These are phyloP conservation scores for Acronicta alni DNA, from an alignment of 2,888 invertebrate species.

Conservation along the genomic window DNA sequence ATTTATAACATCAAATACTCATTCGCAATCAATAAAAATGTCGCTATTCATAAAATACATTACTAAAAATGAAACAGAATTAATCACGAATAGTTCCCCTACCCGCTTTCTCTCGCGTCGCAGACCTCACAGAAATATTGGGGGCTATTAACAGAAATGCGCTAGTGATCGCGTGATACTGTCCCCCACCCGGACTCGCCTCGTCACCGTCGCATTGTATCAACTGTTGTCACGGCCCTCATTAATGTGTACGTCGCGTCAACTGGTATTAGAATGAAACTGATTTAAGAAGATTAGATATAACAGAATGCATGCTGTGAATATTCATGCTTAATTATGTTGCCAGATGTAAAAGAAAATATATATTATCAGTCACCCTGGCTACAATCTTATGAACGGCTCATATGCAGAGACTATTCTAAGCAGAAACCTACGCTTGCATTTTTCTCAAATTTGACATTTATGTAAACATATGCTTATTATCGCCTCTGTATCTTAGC, in stretches of 20 bases:
- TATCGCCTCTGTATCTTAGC: too few species aligned
- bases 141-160: constrained; percentile 81
- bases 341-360: too few species aligned
- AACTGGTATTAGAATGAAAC: constrained; percentile 52
- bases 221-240: constrained; percentile 53
- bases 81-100: constrained; percentile 27
- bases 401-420: too few species aligned
- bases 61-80: constrained; percentile 19
- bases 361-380: too few species aligned
- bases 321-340: not conserved
- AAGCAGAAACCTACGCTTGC: too few species aligned
- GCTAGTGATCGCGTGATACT: constrained; percentile 78
- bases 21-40: constrained; percentile 19
- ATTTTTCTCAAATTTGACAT: too few species aligned
- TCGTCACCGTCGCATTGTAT: constrained; percentile 71
- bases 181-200: constrained; percentile 67
- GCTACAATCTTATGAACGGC: too few species aligned
- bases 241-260: constrained; percentile 37
- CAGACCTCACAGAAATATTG: constrained; percentile 52
- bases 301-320: not conserved
- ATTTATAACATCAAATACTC: not conserved
- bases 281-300: constrained; percentile 36
- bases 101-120: constrained; percentile 45
- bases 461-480: too few species aligned
- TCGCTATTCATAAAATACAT: constrained; percentile 18